phyloP scores from a whole-genome alignment of 37 sponge, comb jelly and placozoan species.

The Ephydatia muelleri region DNA sequence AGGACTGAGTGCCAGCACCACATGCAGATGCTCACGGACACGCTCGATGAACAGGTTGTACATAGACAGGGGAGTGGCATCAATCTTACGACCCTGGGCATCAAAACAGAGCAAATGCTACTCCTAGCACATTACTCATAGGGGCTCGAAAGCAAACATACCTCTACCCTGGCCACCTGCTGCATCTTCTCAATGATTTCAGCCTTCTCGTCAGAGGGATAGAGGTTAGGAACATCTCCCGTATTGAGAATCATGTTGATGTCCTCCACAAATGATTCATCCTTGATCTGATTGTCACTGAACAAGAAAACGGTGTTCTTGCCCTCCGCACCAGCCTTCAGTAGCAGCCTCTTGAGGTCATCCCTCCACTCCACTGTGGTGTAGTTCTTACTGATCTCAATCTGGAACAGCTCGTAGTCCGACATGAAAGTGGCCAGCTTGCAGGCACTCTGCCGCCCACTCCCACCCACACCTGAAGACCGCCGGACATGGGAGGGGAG shows the following conservation, averaged over 20 bases:
- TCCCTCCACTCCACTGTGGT: slow-evolving; percentile 97
- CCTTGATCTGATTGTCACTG: slow-evolving; percentile 94
- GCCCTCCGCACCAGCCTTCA: slow-evolving; percentile 85
- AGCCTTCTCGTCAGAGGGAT: slow-evolving; percentile 93
- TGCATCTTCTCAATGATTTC: slow-evolving; percentile 95
- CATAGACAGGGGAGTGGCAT: slow-evolving; percentile 94
- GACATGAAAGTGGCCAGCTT: slow-evolving; percentile 94
- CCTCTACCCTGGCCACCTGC: slow-evolving; percentile 89
- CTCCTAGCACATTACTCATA: background rate
- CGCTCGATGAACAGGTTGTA: slow-evolving; percentile 96
- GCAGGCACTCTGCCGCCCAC: slow-evolving; percentile 90
- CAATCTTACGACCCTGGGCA: slow-evolving; percentile 56
- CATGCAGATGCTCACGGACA: slow-evolving; percentile 93
- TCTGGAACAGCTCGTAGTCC: slow-evolving; percentile 96
- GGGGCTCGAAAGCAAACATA: background rate
- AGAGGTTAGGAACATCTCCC: slow-evolving; percentile 98
- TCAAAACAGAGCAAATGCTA: background rate
- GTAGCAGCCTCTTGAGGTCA: slow-evolving; percentile 92
- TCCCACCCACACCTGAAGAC: slow-evolving; percentile 96
- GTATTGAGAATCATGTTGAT: slow-evolving; percentile 92
- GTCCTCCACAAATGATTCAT: slow-evolving; percentile 97
- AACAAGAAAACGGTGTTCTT: slow-evolving; percentile 90
- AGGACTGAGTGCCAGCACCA: slow-evolving; percentile 98
- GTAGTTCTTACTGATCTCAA: slow-evolving; percentile 97
- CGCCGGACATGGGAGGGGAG: background rate